phyloP scores from a whole-genome alignment of 2,113 vertebrate genomes.

The Cranoglanis bouderius region DNA sequence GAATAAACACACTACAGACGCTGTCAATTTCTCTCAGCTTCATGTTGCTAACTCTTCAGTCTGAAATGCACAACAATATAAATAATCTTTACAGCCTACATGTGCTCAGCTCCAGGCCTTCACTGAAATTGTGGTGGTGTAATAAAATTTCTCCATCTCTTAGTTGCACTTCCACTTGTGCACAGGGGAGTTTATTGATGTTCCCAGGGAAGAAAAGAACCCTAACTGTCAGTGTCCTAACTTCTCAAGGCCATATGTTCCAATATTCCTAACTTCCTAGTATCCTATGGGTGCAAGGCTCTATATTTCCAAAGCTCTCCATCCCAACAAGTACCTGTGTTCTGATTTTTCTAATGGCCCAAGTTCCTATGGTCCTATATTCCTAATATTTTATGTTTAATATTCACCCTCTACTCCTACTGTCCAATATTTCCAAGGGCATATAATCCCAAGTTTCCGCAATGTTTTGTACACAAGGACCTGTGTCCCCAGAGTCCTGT shows the following conservation, averaged over 20 bases:
- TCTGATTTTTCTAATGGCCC: not conserved
- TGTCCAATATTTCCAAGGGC: not conserved
- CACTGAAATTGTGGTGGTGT: not conserved
- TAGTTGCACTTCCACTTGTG: not conserved
- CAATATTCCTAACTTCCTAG: not conserved
- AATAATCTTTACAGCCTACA: not conserved
- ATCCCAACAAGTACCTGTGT: not conserved
- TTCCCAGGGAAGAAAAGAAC: not conserved
- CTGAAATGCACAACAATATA: not conserved
- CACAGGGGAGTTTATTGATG: not conserved
- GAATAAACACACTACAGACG: slow-evolving; percentile 21
- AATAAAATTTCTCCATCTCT: not conserved
- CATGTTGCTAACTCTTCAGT: not conserved
- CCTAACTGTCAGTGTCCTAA: not conserved
- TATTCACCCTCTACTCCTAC: not conserved
- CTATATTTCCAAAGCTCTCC: not conserved
- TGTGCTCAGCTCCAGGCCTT: not conserved
- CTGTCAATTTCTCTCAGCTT: not conserved
- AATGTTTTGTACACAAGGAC: not conserved
- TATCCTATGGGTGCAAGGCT: not conserved
- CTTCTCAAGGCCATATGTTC: not conserved
- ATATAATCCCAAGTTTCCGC: not conserved
- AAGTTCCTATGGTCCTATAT: not conserved
- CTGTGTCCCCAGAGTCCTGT: not conserved
- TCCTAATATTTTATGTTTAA: not conserved